Conservation (phyloP, 2,888 invertebrate genomes). For the Merodon equestris region DNA sequence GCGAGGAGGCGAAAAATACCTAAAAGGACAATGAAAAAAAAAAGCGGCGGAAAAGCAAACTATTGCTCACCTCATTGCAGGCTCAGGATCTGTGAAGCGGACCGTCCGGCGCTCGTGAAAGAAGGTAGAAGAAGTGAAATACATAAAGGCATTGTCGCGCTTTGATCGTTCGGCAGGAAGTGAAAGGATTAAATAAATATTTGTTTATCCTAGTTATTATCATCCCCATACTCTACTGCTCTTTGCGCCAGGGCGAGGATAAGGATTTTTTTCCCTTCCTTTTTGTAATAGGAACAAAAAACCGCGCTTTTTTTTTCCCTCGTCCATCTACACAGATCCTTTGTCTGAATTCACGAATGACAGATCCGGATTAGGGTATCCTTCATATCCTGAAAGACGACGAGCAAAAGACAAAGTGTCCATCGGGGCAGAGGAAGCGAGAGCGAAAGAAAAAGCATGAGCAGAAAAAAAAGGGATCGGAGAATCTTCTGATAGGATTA, state of each 20-base stretch:
- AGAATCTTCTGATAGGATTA: slow-evolving; percentile 60
- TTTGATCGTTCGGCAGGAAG: slow-evolving; percentile 66
- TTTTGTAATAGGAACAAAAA: slow-evolving; percentile 19
- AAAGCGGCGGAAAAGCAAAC: slow-evolving; percentile 32
- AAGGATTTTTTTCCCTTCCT: slow-evolving; percentile 27
- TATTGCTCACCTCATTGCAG: slow-evolving; percentile 66
- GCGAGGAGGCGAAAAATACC: too few relatives aligned
- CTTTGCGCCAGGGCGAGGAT: background rate
- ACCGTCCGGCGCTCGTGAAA: too few relatives aligned
- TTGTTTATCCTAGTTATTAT: slow-evolving; percentile 66
- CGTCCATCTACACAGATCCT: slow-evolving; percentile 49
- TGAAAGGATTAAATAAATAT: slow-evolving; percentile 69
- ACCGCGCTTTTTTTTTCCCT: slow-evolving; percentile 8
- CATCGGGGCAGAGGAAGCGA: too few relatives aligned
- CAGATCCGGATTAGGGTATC: slow-evolving; percentile 68
- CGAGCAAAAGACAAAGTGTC: too few relatives aligned
- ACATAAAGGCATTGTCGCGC: slow-evolving; percentile 53
- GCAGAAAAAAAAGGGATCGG: slow-evolving; percentile 1
- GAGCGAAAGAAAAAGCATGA: slow-evolving; percentile 7
- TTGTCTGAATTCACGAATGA: slow-evolving; percentile 67
- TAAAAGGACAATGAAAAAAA: too few relatives aligned
- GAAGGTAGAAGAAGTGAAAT: background rate
- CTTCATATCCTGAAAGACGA: slow-evolving; percentile 59
- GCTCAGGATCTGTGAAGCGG: slow-evolving; percentile 21
- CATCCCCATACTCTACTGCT: slow-evolving; percentile 18